Evolutionary conservation across 1,140 invertebrate species (phyloP), one percentile per base, ranked within the genome.

Genomic region (Cydia strobilella): DNA sequence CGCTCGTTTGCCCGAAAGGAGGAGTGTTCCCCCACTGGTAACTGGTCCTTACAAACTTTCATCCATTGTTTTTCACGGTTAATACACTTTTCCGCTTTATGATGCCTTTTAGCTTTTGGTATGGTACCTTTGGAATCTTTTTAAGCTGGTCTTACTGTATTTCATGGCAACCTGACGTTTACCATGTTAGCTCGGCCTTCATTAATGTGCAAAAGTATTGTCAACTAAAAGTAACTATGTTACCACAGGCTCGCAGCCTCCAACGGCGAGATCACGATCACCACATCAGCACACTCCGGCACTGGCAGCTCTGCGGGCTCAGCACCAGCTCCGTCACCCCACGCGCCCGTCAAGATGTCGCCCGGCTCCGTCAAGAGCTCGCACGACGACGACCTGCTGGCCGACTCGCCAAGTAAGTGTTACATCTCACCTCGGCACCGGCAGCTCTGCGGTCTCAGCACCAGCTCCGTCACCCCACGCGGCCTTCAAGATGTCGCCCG

Each of bases 371-470:
- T 85, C 81, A 95, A 94, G 72, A 59, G 51, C 7, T 94, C 94
- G n/a, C 94, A 94, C 45, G 95, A 95, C 76, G 71, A 90, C 79
- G 96, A 97, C 93, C 93, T 97, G 69, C 93, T 97, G 62, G 96
- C 96, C 83, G 96, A 97, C 93, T 96, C 96, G 69, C 96, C 96
- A 86, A 96, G 96, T 97, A 95, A 95, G 96, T 95, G n/a, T n/a
- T n/a, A n/a, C n/a, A n/a, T n/a, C n/a, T n/a, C n/a, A n/a, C n/a
- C n/a, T n/a, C n/a, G n/a, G n/a, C n/a, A n/a, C n/a, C 73, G 90
- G 95, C 83, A 92, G 94, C 76, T 93, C 94, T 76, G 79, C 93
- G 80, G 94, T 86, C 87, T 95, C 86, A 78, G 94, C 83, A 77
- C 94, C 93, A 4, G 91, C 94, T 20, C 93, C 94, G 13, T 95